Conservation (phyloP, 2,113 vertebrate genomes). For the Danionella cerebrum region DNA sequence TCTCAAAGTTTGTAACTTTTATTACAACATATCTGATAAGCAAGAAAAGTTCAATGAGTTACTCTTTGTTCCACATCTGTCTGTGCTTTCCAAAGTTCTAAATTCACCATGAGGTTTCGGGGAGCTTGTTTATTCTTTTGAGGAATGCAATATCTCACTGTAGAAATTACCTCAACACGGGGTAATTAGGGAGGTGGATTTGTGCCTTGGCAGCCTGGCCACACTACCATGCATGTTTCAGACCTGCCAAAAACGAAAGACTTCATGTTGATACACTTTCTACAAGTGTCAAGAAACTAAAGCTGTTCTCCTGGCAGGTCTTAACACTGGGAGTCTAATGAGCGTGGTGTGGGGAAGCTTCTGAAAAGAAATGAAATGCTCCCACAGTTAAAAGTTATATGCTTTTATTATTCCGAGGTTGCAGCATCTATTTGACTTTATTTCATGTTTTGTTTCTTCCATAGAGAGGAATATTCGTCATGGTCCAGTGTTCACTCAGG, state of each 20-base stretch:
- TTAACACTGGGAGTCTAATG: neutral
- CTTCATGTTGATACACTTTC: slow-evolving; percentile 13
- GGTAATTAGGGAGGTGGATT: slow-evolving; percentile 58
- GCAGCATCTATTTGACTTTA: too few species aligned
- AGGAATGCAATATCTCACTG: slow-evolving; percentile 52
- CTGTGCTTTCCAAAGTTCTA: too few species aligned
- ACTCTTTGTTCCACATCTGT: too few species aligned
- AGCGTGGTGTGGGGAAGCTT: slow-evolving; percentile 5
- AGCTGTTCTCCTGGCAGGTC: neutral
- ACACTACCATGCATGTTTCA: slow-evolving; percentile 27
- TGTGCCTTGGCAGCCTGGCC: slow-evolving; percentile 46
- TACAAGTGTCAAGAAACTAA: slow-evolving; percentile 3
- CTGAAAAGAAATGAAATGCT: neutral
- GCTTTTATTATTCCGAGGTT: too few species aligned
- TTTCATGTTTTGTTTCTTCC: neutral
- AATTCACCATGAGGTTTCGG: too few species aligned
- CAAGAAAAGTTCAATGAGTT: neutral
- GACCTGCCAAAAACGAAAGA: slow-evolving; percentile 22
- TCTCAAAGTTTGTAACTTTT: too few species aligned
- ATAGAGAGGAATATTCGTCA: slow-evolving; percentile 66
- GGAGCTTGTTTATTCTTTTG: slow-evolving; percentile 25
- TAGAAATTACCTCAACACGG: slow-evolving; percentile 56
- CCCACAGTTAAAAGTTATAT: neutral
- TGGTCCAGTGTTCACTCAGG: slow-evolving; percentile 77
- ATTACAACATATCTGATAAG: too few species aligned